Conservation (phyloP, 1,140 invertebrate species). For the Bursaphelenchus mucronatus region DNA sequence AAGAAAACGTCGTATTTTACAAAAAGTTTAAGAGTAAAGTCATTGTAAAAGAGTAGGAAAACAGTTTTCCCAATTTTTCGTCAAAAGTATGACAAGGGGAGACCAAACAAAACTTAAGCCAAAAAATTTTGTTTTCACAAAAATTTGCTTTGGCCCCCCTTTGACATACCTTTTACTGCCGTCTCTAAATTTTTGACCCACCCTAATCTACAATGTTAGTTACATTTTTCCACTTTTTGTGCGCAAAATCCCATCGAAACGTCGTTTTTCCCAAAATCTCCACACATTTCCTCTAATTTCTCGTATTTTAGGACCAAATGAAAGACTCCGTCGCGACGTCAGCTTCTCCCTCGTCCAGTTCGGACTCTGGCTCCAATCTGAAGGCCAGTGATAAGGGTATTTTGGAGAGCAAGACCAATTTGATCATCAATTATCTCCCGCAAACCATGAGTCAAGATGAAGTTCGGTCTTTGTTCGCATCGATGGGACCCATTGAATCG, state of each 20-base stretch:
- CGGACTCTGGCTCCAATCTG: constrained; percentile 16
- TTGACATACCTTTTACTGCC: no score
- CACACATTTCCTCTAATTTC: not conserved
- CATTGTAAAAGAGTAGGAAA: no score
- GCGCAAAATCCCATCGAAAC: not conserved
- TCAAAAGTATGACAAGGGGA: no score
- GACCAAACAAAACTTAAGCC: no score
- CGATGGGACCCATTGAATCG: constrained; percentile 95
- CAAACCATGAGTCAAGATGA: constrained; percentile 99
- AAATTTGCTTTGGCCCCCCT: no score
- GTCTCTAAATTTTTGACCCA: no score
- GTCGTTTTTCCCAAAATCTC: not conserved
- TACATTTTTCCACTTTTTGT: not conserved
- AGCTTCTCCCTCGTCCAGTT: constrained; percentile 14
- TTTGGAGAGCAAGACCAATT: constrained; percentile 69
- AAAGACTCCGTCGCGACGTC: constrained; percentile 4
- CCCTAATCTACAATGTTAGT: not conserved
- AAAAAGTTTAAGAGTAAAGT: no score
- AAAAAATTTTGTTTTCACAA: no score
- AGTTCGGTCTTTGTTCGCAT: constrained; percentile 74
- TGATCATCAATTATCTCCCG: constrained; percentile 98
- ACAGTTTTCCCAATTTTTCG: no score
- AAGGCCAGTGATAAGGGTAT: constrained; percentile 2
- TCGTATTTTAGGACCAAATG: constrained; percentile 16
- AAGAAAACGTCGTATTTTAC: no score